Evolutionary conservation across 23 tunicate genomes (phyloP).

Genomic region (Styela clava): DNA sequence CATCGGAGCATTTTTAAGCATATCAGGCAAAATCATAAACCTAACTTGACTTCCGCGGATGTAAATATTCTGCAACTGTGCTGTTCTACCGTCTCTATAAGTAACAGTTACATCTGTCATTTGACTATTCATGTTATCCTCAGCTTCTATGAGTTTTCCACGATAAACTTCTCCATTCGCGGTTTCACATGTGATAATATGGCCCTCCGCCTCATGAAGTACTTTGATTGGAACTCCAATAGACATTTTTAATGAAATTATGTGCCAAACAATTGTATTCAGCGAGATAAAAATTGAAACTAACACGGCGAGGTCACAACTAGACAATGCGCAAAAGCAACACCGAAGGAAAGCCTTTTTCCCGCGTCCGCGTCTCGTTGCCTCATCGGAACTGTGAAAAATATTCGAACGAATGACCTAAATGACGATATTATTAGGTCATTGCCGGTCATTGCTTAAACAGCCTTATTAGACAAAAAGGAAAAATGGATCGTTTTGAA

Average conservation of each 20-base stretch:
- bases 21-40: slow-evolving; percentile 92
- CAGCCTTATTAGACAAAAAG: no score
- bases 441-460: no score
- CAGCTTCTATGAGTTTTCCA: slow-evolving; percentile 97
- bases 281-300: slow-evolving; percentile 7
- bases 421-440: no score
- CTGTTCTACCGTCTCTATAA: slow-evolving; percentile 86
- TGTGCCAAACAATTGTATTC: slow-evolving; percentile 1
- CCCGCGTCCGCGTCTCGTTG: no score
- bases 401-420: no score
- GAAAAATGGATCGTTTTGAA: no score
- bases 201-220: slow-evolving; percentile 99
- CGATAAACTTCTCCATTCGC: slow-evolving; percentile 95
- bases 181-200: slow-evolving; percentile 92
- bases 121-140: slow-evolving; percentile 99
- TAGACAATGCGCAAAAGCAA: no score
- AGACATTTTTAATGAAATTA: slow-evolving; percentile 44
- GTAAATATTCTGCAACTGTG: slow-evolving; percentile 86
- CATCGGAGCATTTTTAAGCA: slow-evolving; percentile 97
- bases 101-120: slow-evolving; percentile 88
- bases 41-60: slow-evolving; percentile 91
- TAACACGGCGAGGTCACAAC: no score
- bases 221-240: slow-evolving; percentile 98
- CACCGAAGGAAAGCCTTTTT: no score
- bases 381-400: no score